Evolutionary conservation across 2,113 vertebrate genomes (phyloP).

Genomic region (Uria aalge): DNA sequence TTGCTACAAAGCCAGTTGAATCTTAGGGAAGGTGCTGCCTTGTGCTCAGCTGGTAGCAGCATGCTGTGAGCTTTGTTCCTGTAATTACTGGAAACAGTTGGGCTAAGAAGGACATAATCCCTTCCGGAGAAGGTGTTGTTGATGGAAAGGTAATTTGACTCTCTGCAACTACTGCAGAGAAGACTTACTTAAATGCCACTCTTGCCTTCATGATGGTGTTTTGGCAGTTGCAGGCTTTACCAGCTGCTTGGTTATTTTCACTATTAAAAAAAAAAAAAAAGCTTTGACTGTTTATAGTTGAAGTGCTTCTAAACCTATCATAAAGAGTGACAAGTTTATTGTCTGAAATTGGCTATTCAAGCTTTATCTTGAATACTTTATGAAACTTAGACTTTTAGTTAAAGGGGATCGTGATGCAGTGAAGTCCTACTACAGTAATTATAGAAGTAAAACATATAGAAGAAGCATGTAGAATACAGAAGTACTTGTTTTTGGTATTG

Average conservation of each 20-base stretch:
- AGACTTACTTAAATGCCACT: neutral
- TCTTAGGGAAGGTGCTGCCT: neutral
- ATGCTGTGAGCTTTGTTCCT: neutral
- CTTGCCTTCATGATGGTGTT: neutral
- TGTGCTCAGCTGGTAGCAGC: neutral
- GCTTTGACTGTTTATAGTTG: neutral
- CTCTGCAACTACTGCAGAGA: neutral
- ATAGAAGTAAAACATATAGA: rapidly evolving
- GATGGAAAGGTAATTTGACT: neutral
- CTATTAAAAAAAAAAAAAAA: neutral
- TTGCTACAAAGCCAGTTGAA: neutral
- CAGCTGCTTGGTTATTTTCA: neutral
- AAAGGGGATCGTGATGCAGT: neutral
- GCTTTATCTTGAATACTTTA: neutral
- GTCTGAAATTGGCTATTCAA: neutral
- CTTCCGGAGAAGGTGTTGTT: neutral
- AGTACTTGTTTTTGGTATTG: neutral
- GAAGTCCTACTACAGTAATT: neutral
- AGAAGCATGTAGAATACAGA: neutral
- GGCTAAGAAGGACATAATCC: neutral
- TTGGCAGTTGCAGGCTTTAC: neutral
- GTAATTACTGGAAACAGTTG: neutral
- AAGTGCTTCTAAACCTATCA: neutral
- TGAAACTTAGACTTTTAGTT: neutral
- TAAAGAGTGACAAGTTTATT: neutral